Percentiles rank a stretch among this genome's conserved stretches.
These are phyloP conservation scores for Catocala sponsa DNA, from an alignment of 2,888 invertebrate species.

Conservation along the genomic window DNA sequence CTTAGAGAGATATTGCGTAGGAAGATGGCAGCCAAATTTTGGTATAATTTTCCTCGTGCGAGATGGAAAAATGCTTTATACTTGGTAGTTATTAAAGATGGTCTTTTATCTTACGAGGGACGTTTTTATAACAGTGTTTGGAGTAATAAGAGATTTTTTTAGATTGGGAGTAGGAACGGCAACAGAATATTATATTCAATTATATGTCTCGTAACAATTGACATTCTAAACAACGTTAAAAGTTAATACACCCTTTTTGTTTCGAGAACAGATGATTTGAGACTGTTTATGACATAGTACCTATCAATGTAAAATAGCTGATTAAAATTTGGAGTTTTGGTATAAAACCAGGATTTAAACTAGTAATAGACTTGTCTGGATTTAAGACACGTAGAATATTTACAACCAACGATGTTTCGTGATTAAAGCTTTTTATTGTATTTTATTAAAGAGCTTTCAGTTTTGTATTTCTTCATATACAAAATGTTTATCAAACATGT, in stretches of 20 bases:
- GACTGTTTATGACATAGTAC: no score
- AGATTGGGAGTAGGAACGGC: not conserved
- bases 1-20: conserved; percentile 44
- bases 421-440: no score
- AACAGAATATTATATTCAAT: conserved; percentile 11
- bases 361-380: no score
- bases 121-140: not conserved
- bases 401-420: no score
- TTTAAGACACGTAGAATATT: no score
- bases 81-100: conserved; percentile 3
- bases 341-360: no score
- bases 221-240: not conserved
- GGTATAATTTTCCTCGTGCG: conserved; percentile 5
- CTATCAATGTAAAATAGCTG: no score
- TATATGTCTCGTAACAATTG: not conserved
- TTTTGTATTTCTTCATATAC: no score
- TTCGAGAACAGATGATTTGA: not conserved
- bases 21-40: not conserved
- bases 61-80: not conserved
- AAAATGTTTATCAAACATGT: no score
- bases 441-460: no score
- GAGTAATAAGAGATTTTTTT: not conserved
- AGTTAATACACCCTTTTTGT: not conserved
- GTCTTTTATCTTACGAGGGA: not conserved
- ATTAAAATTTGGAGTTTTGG: no score